These are phyloP conservation scores for Planiliza haematocheilus DNA, from an alignment of 2,113 vertebrate species.

Conservation along the genomic window DNA sequence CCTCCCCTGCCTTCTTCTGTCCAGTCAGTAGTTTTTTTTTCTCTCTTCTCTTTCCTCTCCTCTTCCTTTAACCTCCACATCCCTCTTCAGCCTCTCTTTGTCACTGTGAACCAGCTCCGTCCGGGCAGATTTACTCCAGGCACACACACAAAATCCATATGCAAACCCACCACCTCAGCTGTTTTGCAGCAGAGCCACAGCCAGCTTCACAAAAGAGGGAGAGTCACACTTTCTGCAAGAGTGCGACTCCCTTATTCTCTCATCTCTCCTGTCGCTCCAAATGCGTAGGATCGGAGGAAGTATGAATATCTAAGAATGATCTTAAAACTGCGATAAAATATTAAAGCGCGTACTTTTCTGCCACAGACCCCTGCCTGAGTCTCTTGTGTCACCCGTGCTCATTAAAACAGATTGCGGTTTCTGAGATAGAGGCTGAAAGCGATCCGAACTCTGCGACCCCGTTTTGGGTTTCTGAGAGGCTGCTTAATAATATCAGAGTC, in stretches of 20 bases:
- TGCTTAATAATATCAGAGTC: slow-evolving; percentile 40
- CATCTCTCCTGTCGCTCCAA: slow-evolving; percentile 36
- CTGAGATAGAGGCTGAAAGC: slow-evolving; percentile 50
- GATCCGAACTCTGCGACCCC: slow-evolving; percentile 39
- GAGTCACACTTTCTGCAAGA: slow-evolving; percentile 21
- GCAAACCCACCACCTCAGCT: neutral
- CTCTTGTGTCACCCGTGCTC: slow-evolving; percentile 62
- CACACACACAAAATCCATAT: slow-evolving; percentile 3
- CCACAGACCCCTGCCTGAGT: slow-evolving; percentile 31
- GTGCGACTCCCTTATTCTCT: slow-evolving; percentile 20
- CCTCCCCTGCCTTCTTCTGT: slow-evolving; percentile 35
- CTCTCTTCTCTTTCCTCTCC: slow-evolving; percentile 40
- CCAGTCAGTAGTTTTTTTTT: slow-evolving; percentile 38
- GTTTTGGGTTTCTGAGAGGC: slow-evolving; percentile 49
- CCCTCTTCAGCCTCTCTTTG: slow-evolving; percentile 24
- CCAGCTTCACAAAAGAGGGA: slow-evolving; percentile 16
- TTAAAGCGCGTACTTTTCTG: slow-evolving; percentile 53
- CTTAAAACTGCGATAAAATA: slow-evolving; percentile 65
- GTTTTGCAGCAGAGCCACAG: slow-evolving; percentile 17
- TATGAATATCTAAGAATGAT: slow-evolving; percentile 59
- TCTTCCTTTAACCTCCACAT: slow-evolving; percentile 19
- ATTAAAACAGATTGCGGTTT: slow-evolving; percentile 67
- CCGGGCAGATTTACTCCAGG: slow-evolving; percentile 1
- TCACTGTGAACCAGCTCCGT: slow-evolving; percentile 11
- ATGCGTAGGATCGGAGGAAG: slow-evolving; percentile 51